Evolutionary conservation across 1,140 invertebrate species (phyloP).

Genomic region (Propsilocerus akamusi): DNA sequence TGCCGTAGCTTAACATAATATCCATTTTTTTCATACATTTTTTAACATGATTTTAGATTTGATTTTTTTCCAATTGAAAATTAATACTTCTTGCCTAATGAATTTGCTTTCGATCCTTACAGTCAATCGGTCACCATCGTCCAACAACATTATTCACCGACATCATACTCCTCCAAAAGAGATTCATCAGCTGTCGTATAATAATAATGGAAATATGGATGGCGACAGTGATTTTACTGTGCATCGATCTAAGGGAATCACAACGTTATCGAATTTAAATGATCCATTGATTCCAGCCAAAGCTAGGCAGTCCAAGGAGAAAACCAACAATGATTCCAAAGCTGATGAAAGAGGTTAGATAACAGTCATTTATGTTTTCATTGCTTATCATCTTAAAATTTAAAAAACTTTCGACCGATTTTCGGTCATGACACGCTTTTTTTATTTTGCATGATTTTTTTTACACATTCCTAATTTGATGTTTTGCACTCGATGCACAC

Average conservation of each 20-base stretch:
- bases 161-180: background rate
- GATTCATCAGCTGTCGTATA: background rate
- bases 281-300: constrained; percentile 33
- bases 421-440: background rate
- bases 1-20: too few species aligned
- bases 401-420: background rate
- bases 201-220: background rate
- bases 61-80: too few species aligned
- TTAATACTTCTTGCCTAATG: too few species aligned
- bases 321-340: constrained; percentile 37
- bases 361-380: background rate
- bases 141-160: background rate
- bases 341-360: constrained; percentile 35
- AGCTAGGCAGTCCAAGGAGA: constrained; percentile 37
- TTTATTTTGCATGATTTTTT: background rate
- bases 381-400: background rate
- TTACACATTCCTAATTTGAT: background rate
- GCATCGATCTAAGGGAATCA: constrained; percentile 54
- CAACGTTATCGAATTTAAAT: constrained; percentile 50
- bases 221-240: constrained; percentile 44
- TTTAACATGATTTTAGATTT: too few species aligned
- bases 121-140: background rate
- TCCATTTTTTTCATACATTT: too few species aligned
- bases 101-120: background rate
- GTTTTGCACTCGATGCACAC: background rate